Base-by-base conservation (phyloP, 2,797 vertebrate species). In the Pelobates cultripes region DNA sequence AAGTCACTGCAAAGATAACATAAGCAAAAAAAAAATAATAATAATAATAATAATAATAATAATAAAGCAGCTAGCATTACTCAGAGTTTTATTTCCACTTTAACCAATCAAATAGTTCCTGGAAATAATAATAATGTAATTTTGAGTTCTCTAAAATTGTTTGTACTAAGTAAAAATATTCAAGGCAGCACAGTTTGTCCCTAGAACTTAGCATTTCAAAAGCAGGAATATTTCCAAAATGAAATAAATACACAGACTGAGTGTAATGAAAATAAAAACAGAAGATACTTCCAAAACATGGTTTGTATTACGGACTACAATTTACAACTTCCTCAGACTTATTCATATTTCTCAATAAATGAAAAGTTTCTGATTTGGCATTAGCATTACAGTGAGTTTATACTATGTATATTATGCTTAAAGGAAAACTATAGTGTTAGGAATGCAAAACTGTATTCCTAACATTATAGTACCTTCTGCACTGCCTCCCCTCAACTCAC, bases 291-390 rank as follows among this genome's bases (percentile, higher is more conserved):
- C 47, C 57, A 77, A 68, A 82, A 75, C 68, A 17, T 73, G 75
- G 69, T 82, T 77, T 69, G 47, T 57, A 82, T 78, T 82, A 60
- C 43, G 68, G 41, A 82, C 69, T 73, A 55, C 51, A 78, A 60
- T 60, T 73, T 51, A n/a, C 69, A 61, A 41, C 67, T 17, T 73
- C 51, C 51, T 64, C 2, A 43, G 28, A 70, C 43, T 77, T 77
- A 76, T 73, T 73, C 70, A 73, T 78, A 51, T 47, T 55, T 43
- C 42, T 44, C 61, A 73, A 53, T 70, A 72, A 67, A 70, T 77
- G 15, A 77, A 77, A 53, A 60, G 42, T 14, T 77, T 77, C 14
- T 3, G 55, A 73, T 13, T 78, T 82, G 75, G 75, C 81, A 68
- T 68, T 53, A 64, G 9, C 10, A 70, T 70, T 64, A 73, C 45